Evolutionary conservation across 1,140 invertebrate species (phyloP).

Genomic region (Phymorhynchus buccinoides): DNA sequence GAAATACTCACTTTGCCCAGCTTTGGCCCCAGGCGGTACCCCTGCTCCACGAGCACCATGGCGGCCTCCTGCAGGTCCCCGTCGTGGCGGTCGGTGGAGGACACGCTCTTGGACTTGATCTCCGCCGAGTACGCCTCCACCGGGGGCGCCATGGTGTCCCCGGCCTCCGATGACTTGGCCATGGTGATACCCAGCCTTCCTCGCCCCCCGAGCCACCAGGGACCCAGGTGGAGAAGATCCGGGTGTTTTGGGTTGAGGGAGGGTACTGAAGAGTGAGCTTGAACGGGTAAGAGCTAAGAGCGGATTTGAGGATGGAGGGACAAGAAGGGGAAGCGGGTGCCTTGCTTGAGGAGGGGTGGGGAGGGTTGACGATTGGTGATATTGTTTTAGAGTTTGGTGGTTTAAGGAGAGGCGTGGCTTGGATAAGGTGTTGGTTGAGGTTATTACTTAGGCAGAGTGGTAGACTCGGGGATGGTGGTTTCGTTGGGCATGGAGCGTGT

Average conservation of each 20-base stretch:
- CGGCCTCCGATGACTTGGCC: slow-evolving; percentile 28
- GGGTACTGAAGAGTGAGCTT: neutral
- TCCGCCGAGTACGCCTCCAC: neutral
- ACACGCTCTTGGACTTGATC: neutral
- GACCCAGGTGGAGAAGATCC: too few relatives aligned
- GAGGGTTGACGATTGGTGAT: too few relatives aligned
- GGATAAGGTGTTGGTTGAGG: too few relatives aligned
- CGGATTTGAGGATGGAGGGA: neutral
- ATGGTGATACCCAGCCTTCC: neutral
- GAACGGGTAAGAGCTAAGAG: neutral
- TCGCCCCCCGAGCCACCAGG: neutral
- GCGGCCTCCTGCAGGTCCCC: slow-evolving; percentile 8
- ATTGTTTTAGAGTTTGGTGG: too few relatives aligned
- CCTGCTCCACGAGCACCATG: neutral
- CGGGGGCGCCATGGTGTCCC: slow-evolving; percentile 24
- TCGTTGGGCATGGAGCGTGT: too few relatives aligned
- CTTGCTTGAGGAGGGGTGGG: too few relatives aligned
- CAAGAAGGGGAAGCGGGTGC: too few relatives aligned
- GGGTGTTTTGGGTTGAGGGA: too few relatives aligned
- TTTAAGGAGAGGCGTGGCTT: too few relatives aligned
- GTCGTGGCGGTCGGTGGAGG: neutral
- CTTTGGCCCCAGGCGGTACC: slow-evolving; percentile 40
- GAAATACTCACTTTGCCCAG: slow-evolving; percentile 34
- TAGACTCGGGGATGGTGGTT: too few relatives aligned
- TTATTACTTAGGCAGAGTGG: too few relatives aligned